Evolutionary conservation across 2,888 invertebrate species (phyloP), one percentile per base, ranked within the genome.

Genomic region (Erebia palarica): DNA sequence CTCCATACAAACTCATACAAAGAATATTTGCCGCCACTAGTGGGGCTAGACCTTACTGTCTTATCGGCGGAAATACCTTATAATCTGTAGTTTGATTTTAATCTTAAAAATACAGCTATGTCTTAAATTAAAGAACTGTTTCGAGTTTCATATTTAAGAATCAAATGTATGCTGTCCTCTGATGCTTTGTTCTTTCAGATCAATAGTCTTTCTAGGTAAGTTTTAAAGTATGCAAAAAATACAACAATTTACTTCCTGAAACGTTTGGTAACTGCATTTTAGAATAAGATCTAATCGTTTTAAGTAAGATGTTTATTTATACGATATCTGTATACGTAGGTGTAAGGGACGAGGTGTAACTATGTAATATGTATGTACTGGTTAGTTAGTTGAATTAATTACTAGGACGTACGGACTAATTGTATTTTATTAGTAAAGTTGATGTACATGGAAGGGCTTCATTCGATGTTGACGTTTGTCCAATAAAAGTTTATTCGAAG

Each of bases 401-500:
- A 69, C 70, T 75, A 73, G 72, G 72, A 68, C 68, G 76, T 81
- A 79, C 77, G 76, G 78, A 80, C 69, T 80, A 81, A 84, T 80
- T 85, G 82, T 85, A 85, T 84, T 85, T 88, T 85, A 86, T 76
- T 90, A 90, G 89, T 86, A 80, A 84, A 84, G 86, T 91, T 88
- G 86, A 86, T 90, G 90, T 92, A 90, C 84, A 86, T 84, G 86
- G 82, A 86, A 84, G 80, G 84, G 86, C 88, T 87, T 86, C 86
- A 79, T 77, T 78, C 79, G 83, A 82, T 82, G 83, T 84, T 84
- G 82, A 84, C 82, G 84, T 89, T 89, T 90, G 90, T 90, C 92
- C 90, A 92, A 90, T 92, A 92, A 91, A 91, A 86, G 84, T 88
- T 90, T 90, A 90, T 90, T 89, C 90, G 85, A 87, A 91, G 89